Evolutionary conservation across 2,888 invertebrate species (phyloP).

Genomic region (Phortica magna): DNA sequence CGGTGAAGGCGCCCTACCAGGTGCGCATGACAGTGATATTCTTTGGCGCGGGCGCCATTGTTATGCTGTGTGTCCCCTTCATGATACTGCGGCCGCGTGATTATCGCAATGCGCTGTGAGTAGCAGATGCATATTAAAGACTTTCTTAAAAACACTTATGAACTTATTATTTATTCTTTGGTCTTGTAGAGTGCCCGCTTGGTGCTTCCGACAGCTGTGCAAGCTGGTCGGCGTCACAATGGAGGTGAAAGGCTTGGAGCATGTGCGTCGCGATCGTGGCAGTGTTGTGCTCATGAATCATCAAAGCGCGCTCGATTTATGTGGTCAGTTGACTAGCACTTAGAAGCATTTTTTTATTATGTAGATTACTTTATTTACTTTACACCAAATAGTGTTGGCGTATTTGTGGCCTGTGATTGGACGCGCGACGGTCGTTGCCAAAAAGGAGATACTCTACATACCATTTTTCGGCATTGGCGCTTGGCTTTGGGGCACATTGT

Average conservation of each 20-base stretch:
- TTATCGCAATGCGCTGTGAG: slow-evolving; percentile 90
- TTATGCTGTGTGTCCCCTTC: slow-evolving; percentile 84
- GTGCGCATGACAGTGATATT: slow-evolving; percentile 85
- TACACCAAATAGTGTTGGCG: slow-evolving; percentile 81
- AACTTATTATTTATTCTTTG: background rate
- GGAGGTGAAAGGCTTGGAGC: slow-evolving; percentile 86
- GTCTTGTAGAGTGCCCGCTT: slow-evolving; percentile 83
- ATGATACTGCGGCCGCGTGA: slow-evolving; percentile 86
- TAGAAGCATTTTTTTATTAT: too few species aligned
- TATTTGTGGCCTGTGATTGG: slow-evolving; percentile 90
- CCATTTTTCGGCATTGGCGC: slow-evolving; percentile 91
- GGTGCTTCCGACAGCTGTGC: slow-evolving; percentile 80
- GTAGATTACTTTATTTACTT: slow-evolving; percentile 26
- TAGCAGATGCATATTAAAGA: slow-evolving; percentile 54
- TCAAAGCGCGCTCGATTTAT: slow-evolving; percentile 91
- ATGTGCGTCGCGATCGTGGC: slow-evolving; percentile 86
- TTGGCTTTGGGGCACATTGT: slow-evolving; percentile 93
- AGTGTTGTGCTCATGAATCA: slow-evolving; percentile 92
- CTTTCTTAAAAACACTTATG: slow-evolving; percentile 11
- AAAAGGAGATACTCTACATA: slow-evolving; percentile 88
- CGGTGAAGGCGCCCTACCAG: slow-evolving; percentile 83
- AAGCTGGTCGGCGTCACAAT: slow-evolving; percentile 83
- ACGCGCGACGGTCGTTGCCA: slow-evolving; percentile 89
- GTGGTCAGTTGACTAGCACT: slow-evolving; percentile 85
- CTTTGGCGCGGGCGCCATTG: slow-evolving; percentile 81